Conservation (phyloP, 2,797 vertebrate genomes). For the Halcyon leucocephala region DNA sequence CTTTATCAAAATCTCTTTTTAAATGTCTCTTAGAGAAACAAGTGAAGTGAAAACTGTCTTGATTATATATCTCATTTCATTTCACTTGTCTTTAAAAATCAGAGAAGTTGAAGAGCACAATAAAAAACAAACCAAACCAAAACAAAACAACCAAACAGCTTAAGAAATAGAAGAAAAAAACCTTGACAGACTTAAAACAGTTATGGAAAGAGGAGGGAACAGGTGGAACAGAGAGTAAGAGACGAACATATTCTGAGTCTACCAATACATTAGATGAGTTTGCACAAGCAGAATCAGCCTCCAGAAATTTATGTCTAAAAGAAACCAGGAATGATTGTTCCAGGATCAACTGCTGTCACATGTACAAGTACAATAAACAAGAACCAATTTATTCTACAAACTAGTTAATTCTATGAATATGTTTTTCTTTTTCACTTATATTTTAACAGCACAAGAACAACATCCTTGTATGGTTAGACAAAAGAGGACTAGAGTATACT, state of each 20-base stretch:
- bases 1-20: conserved; percentile 57
- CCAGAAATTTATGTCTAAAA: conserved; percentile 3
- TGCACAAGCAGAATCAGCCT: conserved; percentile 22
- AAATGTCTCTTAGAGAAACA: conserved; percentile 57
- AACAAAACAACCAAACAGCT: background rate
- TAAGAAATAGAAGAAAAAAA: conserved; percentile 38
- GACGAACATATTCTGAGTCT: background rate
- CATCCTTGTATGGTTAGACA: background rate
- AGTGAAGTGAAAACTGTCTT: conserved; percentile 65
- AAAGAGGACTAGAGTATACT: background rate
- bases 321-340: conserved; percentile 26
- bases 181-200: conserved; percentile 6
- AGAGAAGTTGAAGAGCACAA: conserved; percentile 50
- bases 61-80: conserved; percentile 69
- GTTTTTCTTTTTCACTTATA: background rate
- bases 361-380: conserved; percentile 17
- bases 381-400: conserved; percentile 14
- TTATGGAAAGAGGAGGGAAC: background rate
- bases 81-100: conserved; percentile 63
- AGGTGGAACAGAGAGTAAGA: background rate
- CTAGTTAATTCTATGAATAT: background rate
- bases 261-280: background rate
- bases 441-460: conserved; percentile 33
- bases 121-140: background rate
- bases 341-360: conserved; percentile 7